Percentiles rank a stretch among this genome's conserved stretches.
phyloP scores from a whole-genome alignment of 2,113 vertebrate species.

The Rhinogobius similis region DNA sequence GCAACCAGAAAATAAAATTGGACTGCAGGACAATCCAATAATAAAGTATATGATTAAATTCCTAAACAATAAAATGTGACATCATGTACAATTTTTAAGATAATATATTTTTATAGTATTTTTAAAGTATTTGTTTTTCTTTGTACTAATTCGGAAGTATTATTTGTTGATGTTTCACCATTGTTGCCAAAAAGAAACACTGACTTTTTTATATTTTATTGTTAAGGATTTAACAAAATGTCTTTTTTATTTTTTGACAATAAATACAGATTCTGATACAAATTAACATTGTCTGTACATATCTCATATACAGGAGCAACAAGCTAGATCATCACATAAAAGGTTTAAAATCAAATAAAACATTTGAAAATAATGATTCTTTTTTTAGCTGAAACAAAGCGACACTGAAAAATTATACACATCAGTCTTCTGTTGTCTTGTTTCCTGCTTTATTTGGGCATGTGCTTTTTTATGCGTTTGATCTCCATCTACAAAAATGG shows the following conservation, averaged over 20 bases:
- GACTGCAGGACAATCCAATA: not conserved
- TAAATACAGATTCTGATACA: not conserved
- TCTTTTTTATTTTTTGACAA: not conserved
- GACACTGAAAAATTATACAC: not conserved
- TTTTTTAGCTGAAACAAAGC: not conserved
- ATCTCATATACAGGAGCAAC: not conserved
- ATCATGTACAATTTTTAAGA: not conserved
- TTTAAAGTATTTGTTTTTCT: not conserved
- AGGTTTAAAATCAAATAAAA: not conserved
- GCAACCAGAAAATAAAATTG: not conserved
- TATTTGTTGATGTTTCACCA: not conserved
- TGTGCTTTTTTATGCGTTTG: slow-evolving; percentile 93
- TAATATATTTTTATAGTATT: not conserved
- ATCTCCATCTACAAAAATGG: slow-evolving; percentile 86
- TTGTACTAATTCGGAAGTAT: not conserved
- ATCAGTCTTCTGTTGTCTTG: not conserved
- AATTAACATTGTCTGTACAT: not conserved
- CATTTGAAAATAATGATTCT: too few species aligned
- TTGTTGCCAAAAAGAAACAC: not conserved
- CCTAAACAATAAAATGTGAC: not conserved
- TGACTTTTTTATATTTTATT: not conserved
- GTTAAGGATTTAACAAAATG: not conserved
- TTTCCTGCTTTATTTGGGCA: slow-evolving; percentile 85
- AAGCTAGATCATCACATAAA: not conserved
- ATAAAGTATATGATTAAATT: not conserved